Base-by-base conservation (phyloP, 1,140 invertebrate species). In the Odontomachus brunneus region DNA sequence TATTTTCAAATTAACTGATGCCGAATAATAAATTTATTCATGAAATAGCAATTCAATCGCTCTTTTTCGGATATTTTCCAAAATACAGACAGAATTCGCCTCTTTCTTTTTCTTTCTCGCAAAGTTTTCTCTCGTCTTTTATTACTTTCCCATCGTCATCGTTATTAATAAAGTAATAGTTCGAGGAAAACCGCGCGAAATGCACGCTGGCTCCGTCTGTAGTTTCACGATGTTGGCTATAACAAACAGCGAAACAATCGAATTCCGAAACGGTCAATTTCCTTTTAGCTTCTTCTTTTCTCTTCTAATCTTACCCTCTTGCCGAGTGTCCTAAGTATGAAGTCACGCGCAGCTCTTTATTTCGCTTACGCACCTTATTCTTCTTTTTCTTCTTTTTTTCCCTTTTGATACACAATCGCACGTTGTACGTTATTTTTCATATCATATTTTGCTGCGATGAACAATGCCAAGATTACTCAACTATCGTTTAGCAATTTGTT, bases 171-270 rank as follows among this genome's bases (percentile, higher is more conserved):
- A 17, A 66, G 73, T 65, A 48, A 48, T 1, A 44, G 15, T 26
- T 5, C 17, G n/a, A 51, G 14, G 49, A 53, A 59, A 71, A 69
- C 24, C 48, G 14, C 26, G 53, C 44, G 29, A 29, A 26, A 72
- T 59, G 57, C 11, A 67, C 19, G 26, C 26, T 66, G 65, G n/a
- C 63, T 49, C 14, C 5, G 53, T 5, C 55, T 48, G 72, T 17
- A 55, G 44, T 73, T 86, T 38, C 60, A 22, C 15, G n/a, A 38
- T 19, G 48, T 17, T 22, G 33, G 44, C 60, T 62, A 83, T 67
- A 83, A 85, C 57, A 66, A 76, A 72, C 33, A 12, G 29, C 69
- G 80, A 29, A 83, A 87, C 63, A 88, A 84, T 88, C 69, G 81
- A 86, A 81, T 83, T 86, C 80, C 73, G 49, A 81, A 84, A 87